Conservation (phyloP, 2,113 vertebrate genomes). For the Recurvirostra avosetta region DNA sequence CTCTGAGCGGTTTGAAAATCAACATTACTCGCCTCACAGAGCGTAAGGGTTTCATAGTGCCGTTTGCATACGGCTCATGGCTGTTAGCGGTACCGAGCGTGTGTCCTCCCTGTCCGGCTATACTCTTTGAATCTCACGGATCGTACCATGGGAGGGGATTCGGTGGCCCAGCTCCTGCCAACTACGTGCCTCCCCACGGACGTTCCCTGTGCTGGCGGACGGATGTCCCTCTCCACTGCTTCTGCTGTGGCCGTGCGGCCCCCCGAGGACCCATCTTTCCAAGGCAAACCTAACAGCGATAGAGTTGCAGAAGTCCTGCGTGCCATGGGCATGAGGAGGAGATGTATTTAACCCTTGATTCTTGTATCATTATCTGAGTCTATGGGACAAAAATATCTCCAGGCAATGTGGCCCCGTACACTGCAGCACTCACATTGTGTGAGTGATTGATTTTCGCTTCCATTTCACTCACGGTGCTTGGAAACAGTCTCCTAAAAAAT, state of each 20-base stretch:
- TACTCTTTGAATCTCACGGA: background rate
- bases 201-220: accelerated
- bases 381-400: background rate
- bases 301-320: background rate
- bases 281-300: background rate
- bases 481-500: background rate
- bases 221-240: background rate
- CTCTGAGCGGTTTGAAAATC: accelerated
- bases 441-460: background rate
- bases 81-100: accelerated
- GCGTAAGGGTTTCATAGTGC: accelerated
- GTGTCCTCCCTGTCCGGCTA: accelerated
- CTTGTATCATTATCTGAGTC: background rate
- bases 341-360: background rate
- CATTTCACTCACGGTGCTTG: background rate
- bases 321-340: background rate
- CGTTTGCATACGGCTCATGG: accelerated
- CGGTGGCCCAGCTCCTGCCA: background rate
- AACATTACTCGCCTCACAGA: too few species aligned
- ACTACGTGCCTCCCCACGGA: background rate
- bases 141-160: accelerated
- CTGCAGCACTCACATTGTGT: background rate
- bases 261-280: accelerated
- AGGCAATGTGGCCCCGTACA: background rate
- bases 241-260: accelerated